Evolutionary conservation across 2,113 vertebrate genomes (phyloP), one percentile per base, ranked within the genome.

Genomic region (Boulengeromyrus knoepffleri): DNA sequence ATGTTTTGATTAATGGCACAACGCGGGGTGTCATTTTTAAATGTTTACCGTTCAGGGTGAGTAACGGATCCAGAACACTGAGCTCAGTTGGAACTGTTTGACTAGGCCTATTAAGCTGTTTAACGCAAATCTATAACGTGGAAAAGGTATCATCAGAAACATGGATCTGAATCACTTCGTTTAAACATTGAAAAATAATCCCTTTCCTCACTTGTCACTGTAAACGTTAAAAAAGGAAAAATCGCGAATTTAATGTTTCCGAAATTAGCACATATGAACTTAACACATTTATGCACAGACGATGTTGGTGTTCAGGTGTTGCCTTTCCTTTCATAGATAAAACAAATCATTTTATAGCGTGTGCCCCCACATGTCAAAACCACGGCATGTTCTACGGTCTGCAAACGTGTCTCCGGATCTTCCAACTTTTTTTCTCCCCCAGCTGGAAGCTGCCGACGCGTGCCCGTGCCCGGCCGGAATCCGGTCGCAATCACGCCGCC

Each of bases 391-490:
- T 27, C 42, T 6, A 50, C 50, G 8, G n/a, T 53, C 13, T 45
- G 31, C 36, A 45, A 42, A 89, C 89, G 77, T 85, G 77, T 46
- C 77, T 42, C 49, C 77, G 50, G 36, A 50, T 62, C 84, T 87
- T 36, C 85, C 62, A 89, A 89, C 88, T 89, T 89, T 89, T 89
- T 27, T 27, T 39, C 49, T 77, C 39, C 17, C n/a, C 39, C 52
- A 15, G 49, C 52, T 66, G 39, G 19, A 45, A 77, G 36, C 42
- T 42, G 66, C 86, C 19, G 89, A 87, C 92, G 58, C 90, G 92
- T 31, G 90, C 58, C 45, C 89, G 58, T 52, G 89, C 90, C 49
- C 47, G 47, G 58, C 66, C 92, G 88, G 91, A 90, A 92, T 90
- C 90, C 90, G 46, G 77, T 77, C 88, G 52, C 70, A 53, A 83